Evolutionary conservation across 1,140 invertebrate genomes (phyloP).

Genomic region (Ladona fulva): DNA sequence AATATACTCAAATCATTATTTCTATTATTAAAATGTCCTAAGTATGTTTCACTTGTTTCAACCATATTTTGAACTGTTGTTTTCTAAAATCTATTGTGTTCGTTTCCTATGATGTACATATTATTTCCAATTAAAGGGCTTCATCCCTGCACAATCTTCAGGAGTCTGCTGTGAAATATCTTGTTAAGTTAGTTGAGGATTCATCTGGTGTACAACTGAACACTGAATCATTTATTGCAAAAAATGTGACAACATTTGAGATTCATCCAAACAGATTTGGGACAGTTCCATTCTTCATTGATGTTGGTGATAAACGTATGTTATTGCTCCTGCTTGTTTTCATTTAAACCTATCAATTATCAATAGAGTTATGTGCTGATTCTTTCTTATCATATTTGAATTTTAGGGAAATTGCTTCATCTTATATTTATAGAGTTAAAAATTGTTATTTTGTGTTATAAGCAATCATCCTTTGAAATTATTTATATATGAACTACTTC

Average conservation of each 20-base stretch:
- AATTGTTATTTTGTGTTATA: no score
- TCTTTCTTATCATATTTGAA: no score
- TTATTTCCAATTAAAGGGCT: not conserved
- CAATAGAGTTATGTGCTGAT: not conserved
- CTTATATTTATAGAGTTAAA: no score
- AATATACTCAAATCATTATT: no score
- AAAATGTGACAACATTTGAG: not conserved
- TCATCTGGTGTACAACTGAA: not conserved
- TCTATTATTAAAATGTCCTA: no score
- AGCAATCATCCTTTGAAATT: no score
- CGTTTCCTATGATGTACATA: no score
- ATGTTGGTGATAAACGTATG: not conserved
- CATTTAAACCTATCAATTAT: not conserved
- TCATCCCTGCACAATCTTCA: not conserved
- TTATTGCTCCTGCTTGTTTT: not conserved
- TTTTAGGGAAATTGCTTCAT: no score
- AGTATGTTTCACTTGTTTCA: no score
- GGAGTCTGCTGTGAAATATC: not conserved
- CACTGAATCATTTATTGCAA: not conserved
- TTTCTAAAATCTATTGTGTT: no score
- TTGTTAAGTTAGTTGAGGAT: not conserved
- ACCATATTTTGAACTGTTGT: no score
- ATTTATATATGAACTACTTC: no score
- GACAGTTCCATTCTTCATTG: not conserved
- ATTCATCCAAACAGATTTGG: not conserved